Evolutionary conservation across 2,113 vertebrate genomes (phyloP), one percentile per base, ranked within the genome.

Genomic region (Mesembrinibis cayennensis): DNA sequence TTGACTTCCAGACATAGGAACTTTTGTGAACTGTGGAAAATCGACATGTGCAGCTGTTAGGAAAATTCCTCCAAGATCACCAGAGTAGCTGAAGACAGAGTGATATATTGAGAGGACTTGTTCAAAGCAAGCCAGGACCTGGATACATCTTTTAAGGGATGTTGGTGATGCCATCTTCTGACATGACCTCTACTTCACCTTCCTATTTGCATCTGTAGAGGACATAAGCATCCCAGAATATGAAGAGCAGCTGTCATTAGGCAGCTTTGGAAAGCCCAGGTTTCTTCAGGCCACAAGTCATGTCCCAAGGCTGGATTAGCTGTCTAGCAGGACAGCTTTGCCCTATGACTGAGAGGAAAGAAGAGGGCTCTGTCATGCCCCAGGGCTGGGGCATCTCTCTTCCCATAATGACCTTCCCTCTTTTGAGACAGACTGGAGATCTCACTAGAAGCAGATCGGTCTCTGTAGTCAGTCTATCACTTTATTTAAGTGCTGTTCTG

Each of bases 21-120:
- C 55, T 78, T 92, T 55, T 15, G 13, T 86, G 70, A 83, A 74
- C 67, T 78, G 42, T 71, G 69, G 79, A 86, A 95, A 95, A 94
- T n/a, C 6, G 14, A 36, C 82, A 44, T 2, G 7, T 82, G 74
- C 85, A 74, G 84, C 66, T 92, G 82, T 58, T 90, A 59, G 71
- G 70, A 92, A 95, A 97, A 81, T 58, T 17, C n/a, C 45, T 94
- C 47, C 47, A 83, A 88, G 63, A 94, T 55, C 58, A 90, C 53
- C 58, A 80, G 70, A 87, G 29, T 18, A 92, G 83, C 47, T 65
- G 58, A 87, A 93, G 86, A 59, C 40, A 63, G n/a, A 63, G 45
- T 3, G 4, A 91, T 40, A 79, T 13, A 15, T 15, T 53, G 40
- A 88, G 47, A 47, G 2, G 44, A 65, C 44, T 72, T 52, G 9